These are phyloP conservation scores for Coelopa pilipes DNA, from an alignment of 2,888 invertebrate species.

Conservation along the genomic window DNA sequence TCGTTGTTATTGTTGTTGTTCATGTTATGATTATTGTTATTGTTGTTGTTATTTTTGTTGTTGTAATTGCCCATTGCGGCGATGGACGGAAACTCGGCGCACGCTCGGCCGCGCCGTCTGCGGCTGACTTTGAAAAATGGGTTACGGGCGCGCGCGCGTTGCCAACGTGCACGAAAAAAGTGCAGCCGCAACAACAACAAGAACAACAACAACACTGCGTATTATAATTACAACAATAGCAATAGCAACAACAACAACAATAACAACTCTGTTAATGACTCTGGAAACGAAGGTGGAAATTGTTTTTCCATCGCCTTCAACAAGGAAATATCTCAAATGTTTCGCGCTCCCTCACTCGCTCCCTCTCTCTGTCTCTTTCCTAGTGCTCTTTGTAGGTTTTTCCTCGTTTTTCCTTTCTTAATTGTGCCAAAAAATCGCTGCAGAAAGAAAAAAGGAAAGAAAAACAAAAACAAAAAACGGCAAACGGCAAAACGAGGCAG, in stretches of 20 bases:
- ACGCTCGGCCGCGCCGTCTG: background rate
- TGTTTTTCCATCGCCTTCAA: background rate
- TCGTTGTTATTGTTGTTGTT: no score
- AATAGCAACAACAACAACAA: background rate
- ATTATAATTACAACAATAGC: background rate
- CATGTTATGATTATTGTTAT: no score
- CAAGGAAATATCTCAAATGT: no score
- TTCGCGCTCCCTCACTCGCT: no score
- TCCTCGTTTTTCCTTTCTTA: no score
- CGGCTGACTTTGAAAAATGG: slow-evolving; percentile 33
- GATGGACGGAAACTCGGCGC: background rate
- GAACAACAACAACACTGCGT: background rate
- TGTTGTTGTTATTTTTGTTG: background rate
- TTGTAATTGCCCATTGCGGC: background rate
- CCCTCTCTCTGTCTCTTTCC: no score
- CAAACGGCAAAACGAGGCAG: no score
- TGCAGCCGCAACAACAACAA: background rate
- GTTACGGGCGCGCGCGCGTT: slow-evolving; percentile 28
- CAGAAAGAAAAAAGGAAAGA: no score
- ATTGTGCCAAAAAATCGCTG: no score
- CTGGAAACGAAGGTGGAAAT: background rate
- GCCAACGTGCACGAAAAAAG: background rate
- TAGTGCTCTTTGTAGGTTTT: no score
- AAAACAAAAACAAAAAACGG: no score
- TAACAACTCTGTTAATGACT: background rate